These are phyloP conservation scores for Meandrusa payeni DNA, from an alignment of 2,888 invertebrate genomes.

Conservation along the genomic window DNA sequence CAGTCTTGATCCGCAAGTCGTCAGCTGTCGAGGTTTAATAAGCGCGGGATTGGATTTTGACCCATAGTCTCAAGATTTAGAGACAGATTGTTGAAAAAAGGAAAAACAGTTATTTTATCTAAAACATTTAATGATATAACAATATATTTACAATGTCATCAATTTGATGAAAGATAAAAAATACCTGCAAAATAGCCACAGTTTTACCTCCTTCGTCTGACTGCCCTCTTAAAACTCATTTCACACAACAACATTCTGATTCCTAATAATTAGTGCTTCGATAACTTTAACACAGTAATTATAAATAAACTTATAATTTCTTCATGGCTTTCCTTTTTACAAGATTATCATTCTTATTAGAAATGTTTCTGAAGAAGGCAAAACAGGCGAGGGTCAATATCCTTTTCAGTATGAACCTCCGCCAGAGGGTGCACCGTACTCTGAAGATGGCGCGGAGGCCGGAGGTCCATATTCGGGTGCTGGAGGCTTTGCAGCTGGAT, in stretches of 20 bases:
- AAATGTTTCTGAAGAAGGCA: slow-evolving; percentile 33
- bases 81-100: too few relatives aligned
- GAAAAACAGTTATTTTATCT: slow-evolving; percentile 40
- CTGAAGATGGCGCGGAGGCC: slow-evolving; percentile 74
- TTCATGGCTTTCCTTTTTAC: slow-evolving; percentile 17
- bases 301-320: background rate
- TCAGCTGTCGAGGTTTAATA: too few relatives aligned
- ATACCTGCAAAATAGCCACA: slow-evolving; percentile 50
- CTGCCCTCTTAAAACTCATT: slow-evolving; percentile 10
- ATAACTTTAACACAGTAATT: background rate
- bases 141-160: slow-evolving; percentile 79
- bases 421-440: slow-evolving; percentile 81
- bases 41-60: slow-evolving; percentile 5
- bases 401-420: slow-evolving; percentile 39
- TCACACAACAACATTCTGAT: background rate
- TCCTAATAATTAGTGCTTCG: background rate
- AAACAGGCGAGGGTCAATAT: slow-evolving; percentile 38
- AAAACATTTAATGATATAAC: slow-evolving; percentile 60
- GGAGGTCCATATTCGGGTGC: slow-evolving; percentile 71
- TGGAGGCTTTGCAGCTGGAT: slow-evolving; percentile 69
- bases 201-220: slow-evolving; percentile 20
- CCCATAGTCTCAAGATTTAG: too few relatives aligned
- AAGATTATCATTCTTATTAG: slow-evolving; percentile 31
- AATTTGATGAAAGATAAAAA: slow-evolving; percentile 72
- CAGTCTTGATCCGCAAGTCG: too few relatives aligned